Base-by-base conservation (phyloP, 2,888 invertebrate genomes). In the Pseudoips prasinana region DNA sequence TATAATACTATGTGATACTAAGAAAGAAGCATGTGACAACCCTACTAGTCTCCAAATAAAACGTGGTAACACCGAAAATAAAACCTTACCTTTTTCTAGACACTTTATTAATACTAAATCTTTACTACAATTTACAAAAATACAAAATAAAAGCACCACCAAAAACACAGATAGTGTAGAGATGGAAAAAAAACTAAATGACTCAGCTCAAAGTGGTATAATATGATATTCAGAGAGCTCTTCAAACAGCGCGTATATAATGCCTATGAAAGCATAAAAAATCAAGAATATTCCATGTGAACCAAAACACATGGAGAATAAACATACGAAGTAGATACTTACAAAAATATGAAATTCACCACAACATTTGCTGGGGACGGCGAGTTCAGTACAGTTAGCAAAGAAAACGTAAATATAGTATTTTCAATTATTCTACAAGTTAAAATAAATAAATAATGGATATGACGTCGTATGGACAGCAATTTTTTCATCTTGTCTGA, bases 261-360 rank as follows among this genome's bases (percentile, higher is more conserved):
- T 81, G 86, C 86, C 78, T 84, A 83, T 80, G 77, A 83, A 77
- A 85, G 87, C 87, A 81, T 84, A 87, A 87, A 87, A 87, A 88
- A 87, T 83, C 78, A 83, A 84, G 78, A 83, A 81, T 82, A 79
- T 78, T 73, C 76, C 85, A 87, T 88, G 88, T 84, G 88, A 88
- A 88, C 87, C 85, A 64, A 82, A 86, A 87, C 88, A 88, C 81
- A 82, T 88, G 88, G 75, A 79, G 81, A 83, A 85, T 87, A 88
- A 86, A 85, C 88, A 87, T 80, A 79, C 84, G 73, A 70, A 78
- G 87, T 81, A 85, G 85, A 86, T 88, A 88, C 88, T 88, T 86
- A 86, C 84, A 86, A 88, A 88, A 88, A 88, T 88, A 88, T 88
- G 88, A 88, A 88, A 88, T 88, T 88, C 88, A 87, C 88, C 87